A percentile compares a stretch with the other conserved stretches of the same genome.
Conservation (phyloP, 2,797 vertebrate species). For the Epinephelus awoara region DNA sequence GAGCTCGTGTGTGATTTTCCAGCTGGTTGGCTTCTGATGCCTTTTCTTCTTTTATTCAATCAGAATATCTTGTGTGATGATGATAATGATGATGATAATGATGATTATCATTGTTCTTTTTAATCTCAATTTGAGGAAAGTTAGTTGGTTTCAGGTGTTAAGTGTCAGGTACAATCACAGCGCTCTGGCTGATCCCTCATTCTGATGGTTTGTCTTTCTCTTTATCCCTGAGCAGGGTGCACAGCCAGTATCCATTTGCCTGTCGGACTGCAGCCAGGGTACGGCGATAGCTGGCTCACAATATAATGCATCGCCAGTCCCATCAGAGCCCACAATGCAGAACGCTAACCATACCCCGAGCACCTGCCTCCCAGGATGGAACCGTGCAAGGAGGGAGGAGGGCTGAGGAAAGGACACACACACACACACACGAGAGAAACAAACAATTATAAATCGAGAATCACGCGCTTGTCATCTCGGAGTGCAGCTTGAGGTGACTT, state of each 20-base stretch:
- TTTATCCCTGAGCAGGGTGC: conserved; percentile 55
- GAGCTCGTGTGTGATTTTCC: conserved; percentile 33
- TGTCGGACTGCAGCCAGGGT: conserved; percentile 59
- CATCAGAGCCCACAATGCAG: conserved; percentile 80
- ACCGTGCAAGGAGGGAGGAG: neutral
- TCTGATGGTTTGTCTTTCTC: conserved; percentile 39
- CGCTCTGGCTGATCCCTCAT: conserved; percentile 14
- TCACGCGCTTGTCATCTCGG: conserved; percentile 47
- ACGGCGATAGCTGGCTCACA: conserved; percentile 70
- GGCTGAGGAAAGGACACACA: neutral
- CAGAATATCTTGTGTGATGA: conserved; percentile 27
- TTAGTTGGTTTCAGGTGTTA: conserved; percentile 35
- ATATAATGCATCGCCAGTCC: conserved; percentile 80
- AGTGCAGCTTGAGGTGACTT: conserved; percentile 61
- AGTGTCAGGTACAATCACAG: conserved; percentile 29
- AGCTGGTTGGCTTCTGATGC: conserved; percentile 33
- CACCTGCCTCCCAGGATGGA: conserved; percentile 73
- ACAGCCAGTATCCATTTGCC: conserved; percentile 62
- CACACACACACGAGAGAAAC: conserved; percentile 20
- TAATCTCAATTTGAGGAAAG: neutral
- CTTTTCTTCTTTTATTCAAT: conserved; percentile 32
- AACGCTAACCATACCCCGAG: conserved; percentile 71
- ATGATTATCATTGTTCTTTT: conserved; percentile 36
- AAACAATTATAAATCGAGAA: conserved; percentile 66
- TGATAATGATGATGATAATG: conserved; percentile 40